Evolutionary conservation across 2,888 invertebrate genomes (phyloP).

Genomic region (Scaptomyza cyrtandrae): DNA sequence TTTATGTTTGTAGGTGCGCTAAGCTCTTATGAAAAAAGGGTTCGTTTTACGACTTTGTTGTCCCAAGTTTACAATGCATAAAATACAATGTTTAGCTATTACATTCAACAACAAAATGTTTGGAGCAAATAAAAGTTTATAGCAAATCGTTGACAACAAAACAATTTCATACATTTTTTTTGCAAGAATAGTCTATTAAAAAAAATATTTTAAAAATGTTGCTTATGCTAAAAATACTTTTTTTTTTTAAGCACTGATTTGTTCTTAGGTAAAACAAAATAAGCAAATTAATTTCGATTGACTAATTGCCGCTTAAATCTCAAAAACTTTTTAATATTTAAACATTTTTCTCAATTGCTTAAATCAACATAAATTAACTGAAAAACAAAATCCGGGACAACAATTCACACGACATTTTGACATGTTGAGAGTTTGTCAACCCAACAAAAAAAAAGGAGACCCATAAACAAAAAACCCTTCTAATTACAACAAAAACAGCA

Average conservation of each 20-base stretch:
- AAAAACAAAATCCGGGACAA: constrained; percentile 13
- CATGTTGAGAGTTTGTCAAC: constrained; percentile 62
- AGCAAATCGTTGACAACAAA: not conserved
- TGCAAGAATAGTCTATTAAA: too few species aligned
- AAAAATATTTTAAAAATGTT: too few species aligned
- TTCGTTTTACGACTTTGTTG: constrained; percentile 60
- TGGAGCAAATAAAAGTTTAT: not conserved
- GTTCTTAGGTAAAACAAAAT: too few species aligned
- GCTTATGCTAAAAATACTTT: too few species aligned
- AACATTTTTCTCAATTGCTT: constrained; percentile 17
- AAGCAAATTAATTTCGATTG: constrained; percentile 18
- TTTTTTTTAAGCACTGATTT: too few species aligned
- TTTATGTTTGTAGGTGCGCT: constrained; percentile 44
- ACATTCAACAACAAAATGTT: not conserved
- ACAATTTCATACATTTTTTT: not conserved
- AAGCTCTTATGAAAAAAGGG: constrained; percentile 51
- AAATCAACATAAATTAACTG: constrained; percentile 50
- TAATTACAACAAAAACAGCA: constrained; percentile 50
- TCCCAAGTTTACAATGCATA: constrained; percentile 41
- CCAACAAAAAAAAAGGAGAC: constrained; percentile 16
- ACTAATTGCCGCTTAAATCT: constrained; percentile 23
- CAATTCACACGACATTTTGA: constrained; percentile 50
- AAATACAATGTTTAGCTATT: constrained; percentile 25
- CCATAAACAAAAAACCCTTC: constrained; percentile 40
- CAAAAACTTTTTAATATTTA: not conserved